phyloP scores from a whole-genome alignment of 1,140 invertebrate genomes.

The Dendrolimus kikuchii region DNA sequence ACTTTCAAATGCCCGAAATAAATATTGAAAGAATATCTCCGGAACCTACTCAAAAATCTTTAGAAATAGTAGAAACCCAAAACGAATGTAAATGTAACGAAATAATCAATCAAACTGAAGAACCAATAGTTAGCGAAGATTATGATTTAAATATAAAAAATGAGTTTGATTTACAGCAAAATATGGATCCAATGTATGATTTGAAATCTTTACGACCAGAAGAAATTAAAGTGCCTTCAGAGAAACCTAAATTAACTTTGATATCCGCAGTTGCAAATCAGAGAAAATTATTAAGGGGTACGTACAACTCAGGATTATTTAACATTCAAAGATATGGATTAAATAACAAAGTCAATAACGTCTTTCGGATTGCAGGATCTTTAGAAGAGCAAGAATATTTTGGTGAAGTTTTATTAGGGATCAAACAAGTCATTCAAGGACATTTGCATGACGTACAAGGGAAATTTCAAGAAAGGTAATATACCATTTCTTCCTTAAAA shows the following conservation, averaged over 20 bases:
- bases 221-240: conserved; percentile 64
- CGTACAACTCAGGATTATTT: conserved; percentile 4
- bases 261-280: conserved; percentile 67
- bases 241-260: conserved; percentile 63
- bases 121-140: conserved; percentile 23
- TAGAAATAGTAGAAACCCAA: conserved; percentile 12
- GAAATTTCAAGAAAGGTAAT: conserved; percentile 75
- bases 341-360: too few relatives aligned
- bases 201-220: conserved; percentile 56
- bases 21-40: conserved; percentile 17
- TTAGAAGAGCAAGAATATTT: conserved; percentile 83
- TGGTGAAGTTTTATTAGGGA: conserved; percentile 81
- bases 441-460: conserved; percentile 79
- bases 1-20: conserved; percentile 47
- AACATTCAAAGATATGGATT: too few relatives aligned
- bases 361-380: conserved; percentile 42
- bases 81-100: conserved; percentile 22
- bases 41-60: conserved; percentile 19
- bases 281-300: conserved; percentile 65
- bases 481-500: background rate
- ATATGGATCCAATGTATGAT: conserved; percentile 41
- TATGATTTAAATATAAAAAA: conserved; percentile 28
- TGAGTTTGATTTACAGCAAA: conserved; percentile 39
- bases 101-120: conserved; percentile 23
- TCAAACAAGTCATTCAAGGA: conserved; percentile 83